Conservation (phyloP, 1,140 invertebrate genomes). For the Hylyphantes graminicola region DNA sequence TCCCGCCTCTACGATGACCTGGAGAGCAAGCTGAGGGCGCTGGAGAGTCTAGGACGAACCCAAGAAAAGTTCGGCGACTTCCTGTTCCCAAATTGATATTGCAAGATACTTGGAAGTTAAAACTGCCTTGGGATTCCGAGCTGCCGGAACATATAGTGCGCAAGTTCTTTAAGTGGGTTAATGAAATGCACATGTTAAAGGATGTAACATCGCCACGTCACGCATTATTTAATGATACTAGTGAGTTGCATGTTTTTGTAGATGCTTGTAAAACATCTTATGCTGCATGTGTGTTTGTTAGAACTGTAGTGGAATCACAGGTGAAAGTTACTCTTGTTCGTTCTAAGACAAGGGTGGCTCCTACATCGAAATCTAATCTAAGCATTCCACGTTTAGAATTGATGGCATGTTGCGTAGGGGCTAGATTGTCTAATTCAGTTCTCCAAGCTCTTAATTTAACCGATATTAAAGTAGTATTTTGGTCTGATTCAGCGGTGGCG, state of each 20-base stretch:
- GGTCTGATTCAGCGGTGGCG: slow-evolving; percentile 19
- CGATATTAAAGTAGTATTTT: slow-evolving; percentile 2
- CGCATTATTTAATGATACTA: slow-evolving; percentile 10
- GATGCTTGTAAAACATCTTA: slow-evolving; percentile 12
- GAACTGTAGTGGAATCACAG: slow-evolving; percentile 1
- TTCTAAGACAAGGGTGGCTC: slow-evolving; percentile 21
- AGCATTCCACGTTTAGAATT: slow-evolving; percentile 21
- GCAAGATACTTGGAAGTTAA: no score
- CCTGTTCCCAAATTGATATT: no score
- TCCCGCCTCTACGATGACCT: no score
- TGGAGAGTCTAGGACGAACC: no score
- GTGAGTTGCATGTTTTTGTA: slow-evolving; percentile 15
- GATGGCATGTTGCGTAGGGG: slow-evolving; percentile 3
- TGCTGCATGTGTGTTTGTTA: not conserved
- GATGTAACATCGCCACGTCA: slow-evolving; percentile 21
- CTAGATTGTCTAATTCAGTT: not conserved
- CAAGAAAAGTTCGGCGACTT: no score
- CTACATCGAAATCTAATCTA: not conserved
- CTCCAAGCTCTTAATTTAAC: slow-evolving; percentile 7
- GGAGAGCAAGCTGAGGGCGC: no score
- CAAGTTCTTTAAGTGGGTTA: slow-evolving; percentile 46
- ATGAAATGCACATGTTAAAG: slow-evolving; percentile 1
- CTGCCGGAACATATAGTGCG: no score
- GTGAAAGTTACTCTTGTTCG: slow-evolving; percentile 38
- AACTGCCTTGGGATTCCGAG: no score